These are phyloP conservation scores for Drosophila conformis DNA, from an alignment of 2,888 invertebrate species.

Conservation along the genomic window DNA sequence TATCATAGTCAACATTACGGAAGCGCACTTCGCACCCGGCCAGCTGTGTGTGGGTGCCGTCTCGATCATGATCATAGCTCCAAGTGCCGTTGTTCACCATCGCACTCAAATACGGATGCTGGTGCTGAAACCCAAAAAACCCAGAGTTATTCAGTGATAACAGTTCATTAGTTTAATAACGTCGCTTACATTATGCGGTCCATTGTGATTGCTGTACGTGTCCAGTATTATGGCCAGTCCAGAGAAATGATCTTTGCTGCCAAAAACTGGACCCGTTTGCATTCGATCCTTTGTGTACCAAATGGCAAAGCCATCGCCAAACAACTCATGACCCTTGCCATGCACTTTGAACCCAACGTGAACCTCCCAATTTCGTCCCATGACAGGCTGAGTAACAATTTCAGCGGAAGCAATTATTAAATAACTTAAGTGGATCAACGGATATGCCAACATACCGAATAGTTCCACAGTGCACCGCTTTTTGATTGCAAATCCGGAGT, in stretches of 20 bases:
- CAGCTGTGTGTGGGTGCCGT: slow-evolving; percentile 98
- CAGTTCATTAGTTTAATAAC: not conserved
- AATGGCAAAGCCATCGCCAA: slow-evolving; percentile 98
- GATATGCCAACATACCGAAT: slow-evolving; percentile 88
- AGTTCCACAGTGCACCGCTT: slow-evolving; percentile 97
- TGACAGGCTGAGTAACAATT: slow-evolving; percentile 88
- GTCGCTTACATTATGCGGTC: slow-evolving; percentile 95
- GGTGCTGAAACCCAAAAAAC: slow-evolving; percentile 88
- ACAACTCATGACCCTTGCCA: slow-evolving; percentile 97
- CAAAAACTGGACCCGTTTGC: slow-evolving; percentile 95
- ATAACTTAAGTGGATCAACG: slow-evolving; percentile 5
- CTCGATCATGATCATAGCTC: slow-evolving; percentile 98
- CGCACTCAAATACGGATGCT: slow-evolving; percentile 98
- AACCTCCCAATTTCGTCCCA: slow-evolving; percentile 97
- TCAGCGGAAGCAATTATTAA: slow-evolving; percentile 7
- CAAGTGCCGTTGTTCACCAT: slow-evolving; percentile 99
- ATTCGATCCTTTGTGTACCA: slow-evolving; percentile 96
- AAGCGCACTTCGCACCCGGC: slow-evolving; percentile 99
- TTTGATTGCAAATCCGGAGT: slow-evolving; percentile 97
- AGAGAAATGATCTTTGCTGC: slow-evolving; percentile 95
- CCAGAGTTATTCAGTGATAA: not conserved
- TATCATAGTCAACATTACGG: slow-evolving; percentile 95
- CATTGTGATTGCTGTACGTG: slow-evolving; percentile 99
- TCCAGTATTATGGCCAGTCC: slow-evolving; percentile 97
- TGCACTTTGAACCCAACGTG: slow-evolving; percentile 98